A percentile compares a stretch with the other conserved stretches of the same genome.
These are phyloP conservation scores for Epizoanthus illoricatus DNA, from an alignment of 92 coral and sea anemone genomes.

Conservation along the genomic window DNA sequence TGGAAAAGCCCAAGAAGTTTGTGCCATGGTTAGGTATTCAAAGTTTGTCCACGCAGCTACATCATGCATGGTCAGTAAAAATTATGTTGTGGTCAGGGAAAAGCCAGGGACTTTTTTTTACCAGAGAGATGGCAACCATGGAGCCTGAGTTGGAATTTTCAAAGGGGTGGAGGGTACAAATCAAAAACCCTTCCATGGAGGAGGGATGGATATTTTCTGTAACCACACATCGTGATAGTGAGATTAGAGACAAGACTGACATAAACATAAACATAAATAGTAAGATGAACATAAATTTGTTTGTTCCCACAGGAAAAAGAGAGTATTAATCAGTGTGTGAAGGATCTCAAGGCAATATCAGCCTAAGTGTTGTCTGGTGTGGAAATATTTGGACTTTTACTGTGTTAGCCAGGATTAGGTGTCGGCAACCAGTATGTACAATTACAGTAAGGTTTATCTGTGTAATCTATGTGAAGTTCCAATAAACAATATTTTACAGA, in stretches of 20 bases:
- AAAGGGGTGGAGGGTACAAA: no score
- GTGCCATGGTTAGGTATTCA: no score
- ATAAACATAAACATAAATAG: not conserved
- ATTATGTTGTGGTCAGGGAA: no score
- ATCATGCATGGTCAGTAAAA: no score
- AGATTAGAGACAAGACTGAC: not conserved
- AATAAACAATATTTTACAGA: conserved; percentile 24
- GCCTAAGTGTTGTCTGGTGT: conserved; percentile 26
- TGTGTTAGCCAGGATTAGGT: conserved; percentile 15
- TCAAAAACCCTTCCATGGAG: not conserved
- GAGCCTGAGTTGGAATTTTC: no score
- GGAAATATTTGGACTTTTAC: not conserved
- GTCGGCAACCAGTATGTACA: conserved; percentile 2
- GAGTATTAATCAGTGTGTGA: conserved; percentile 92
- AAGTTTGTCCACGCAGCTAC: no score
- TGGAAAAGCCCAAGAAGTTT: no score
- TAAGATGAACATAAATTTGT: not conserved
- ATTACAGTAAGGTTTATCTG: conserved; percentile 1
- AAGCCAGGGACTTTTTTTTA: no score
- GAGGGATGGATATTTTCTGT: not conserved
- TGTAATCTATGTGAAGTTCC: not conserved
- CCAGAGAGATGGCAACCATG: no score
- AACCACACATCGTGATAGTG: not conserved
- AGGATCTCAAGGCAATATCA: conserved; percentile 86
- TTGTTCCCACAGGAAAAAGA: conserved; percentile 79